Conservation (phyloP, 2,797 vertebrate genomes). For the Phataginus tetradactyla region DNA sequence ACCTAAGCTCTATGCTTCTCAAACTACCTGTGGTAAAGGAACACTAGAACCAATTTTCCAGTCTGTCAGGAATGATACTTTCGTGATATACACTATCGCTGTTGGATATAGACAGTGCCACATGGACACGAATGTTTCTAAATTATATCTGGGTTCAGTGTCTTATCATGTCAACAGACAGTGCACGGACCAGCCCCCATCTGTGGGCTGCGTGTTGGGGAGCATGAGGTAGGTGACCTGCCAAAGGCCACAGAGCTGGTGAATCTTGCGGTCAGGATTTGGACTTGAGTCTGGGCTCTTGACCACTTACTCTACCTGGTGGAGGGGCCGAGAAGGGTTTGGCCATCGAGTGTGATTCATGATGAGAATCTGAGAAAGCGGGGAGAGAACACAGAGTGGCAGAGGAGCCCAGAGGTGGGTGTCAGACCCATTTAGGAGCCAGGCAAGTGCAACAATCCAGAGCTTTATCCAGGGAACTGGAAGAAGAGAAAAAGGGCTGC, state of each 20-base stretch:
- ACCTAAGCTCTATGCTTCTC: not conserved
- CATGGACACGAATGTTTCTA: not conserved
- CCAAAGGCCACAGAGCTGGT: not conserved
- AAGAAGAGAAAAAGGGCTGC: fast-evolving
- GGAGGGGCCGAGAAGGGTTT: not conserved
- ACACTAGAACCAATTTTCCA: not conserved
- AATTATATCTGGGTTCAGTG: not conserved
- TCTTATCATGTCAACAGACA: not conserved
- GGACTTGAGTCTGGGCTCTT: too few relatives aligned
- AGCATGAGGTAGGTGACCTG: not conserved
- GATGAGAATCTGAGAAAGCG: not conserved
- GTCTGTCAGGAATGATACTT: not conserved
- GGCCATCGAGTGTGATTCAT: fast-evolving
- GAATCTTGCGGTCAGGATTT: not conserved
- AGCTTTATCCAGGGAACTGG: not conserved
- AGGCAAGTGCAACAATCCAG: not conserved
- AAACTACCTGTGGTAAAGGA: not conserved
- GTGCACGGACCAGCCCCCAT: fast-evolving
- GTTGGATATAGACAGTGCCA: not conserved
- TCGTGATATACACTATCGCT: not conserved
- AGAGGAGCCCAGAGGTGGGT: not conserved
- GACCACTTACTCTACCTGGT: not conserved
- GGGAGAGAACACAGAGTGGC: not conserved
- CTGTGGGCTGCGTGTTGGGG: fast-evolving
- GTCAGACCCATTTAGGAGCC: not conserved